phyloP scores from a whole-genome alignment of 2,797 vertebrate genomes.

The Chelon auratus region DNA sequence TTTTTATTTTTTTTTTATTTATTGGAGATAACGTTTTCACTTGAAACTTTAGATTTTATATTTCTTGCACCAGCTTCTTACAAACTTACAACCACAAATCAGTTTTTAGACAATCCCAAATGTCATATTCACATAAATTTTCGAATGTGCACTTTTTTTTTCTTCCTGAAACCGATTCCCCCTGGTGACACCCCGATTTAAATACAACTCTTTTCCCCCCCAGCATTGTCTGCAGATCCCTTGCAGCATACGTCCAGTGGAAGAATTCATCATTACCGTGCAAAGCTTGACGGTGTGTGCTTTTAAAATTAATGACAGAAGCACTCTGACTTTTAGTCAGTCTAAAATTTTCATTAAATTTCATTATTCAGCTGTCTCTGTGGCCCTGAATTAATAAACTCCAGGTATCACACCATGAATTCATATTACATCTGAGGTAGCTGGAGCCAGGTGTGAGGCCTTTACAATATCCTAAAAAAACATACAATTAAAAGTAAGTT shows the following conservation, averaged over 20 bases:
- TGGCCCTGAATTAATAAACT: slow-evolving; percentile 84
- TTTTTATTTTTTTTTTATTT: no score
- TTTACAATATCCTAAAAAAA: slow-evolving; percentile 65
- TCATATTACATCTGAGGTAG: slow-evolving; percentile 72
- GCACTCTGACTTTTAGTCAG: slow-evolving; percentile 83
- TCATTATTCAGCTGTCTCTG: slow-evolving; percentile 83
- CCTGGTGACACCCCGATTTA: slow-evolving; percentile 44
- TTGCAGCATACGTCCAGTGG: slow-evolving; percentile 50
- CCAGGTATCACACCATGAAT: slow-evolving; percentile 78
- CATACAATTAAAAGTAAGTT: slow-evolving; percentile 66
- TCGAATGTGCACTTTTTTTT: slow-evolving; percentile 8
- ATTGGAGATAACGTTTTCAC: no score
- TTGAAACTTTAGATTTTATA: neutral
- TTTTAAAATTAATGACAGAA: slow-evolving; percentile 84
- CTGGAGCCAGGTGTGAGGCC: slow-evolving; percentile 32
- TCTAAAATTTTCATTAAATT: slow-evolving; percentile 85
- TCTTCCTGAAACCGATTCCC: slow-evolving; percentile 16
- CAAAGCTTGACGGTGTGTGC: slow-evolving; percentile 66
- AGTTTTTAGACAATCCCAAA: neutral
- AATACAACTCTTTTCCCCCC: slow-evolving; percentile 14
- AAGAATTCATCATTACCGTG: slow-evolving; percentile 74
- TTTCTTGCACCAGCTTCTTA: neutral
- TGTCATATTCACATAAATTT: slow-evolving; percentile 1
- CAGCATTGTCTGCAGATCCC: slow-evolving; percentile 11
- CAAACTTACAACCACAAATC: neutral